Base-by-base conservation (phyloP, 2,888 invertebrate species). In the Orthonychiurus folsomi region DNA sequence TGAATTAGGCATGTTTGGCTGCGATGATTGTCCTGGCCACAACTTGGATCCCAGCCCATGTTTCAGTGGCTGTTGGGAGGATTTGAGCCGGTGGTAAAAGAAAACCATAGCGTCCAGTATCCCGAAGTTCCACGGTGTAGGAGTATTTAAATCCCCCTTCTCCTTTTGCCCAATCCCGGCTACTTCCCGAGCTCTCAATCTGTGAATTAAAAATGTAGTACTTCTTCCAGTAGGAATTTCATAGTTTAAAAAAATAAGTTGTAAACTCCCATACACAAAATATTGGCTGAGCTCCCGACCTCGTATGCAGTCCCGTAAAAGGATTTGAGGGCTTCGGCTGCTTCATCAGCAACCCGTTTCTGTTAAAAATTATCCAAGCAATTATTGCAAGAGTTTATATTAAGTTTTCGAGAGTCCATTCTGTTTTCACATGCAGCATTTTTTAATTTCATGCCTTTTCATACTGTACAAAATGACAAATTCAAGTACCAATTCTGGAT, bases 41-140 rank as follows among this genome's bases (percentile, higher is more conserved):
- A n/a, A 69, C 69, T 61, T 66, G 66, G 50, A 72, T 62, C 21
- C 70, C 72, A 21, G 65, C 63, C 69, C 68, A 72, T 3, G 70
- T 70, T 62, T 71, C 71, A 12, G 59, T 47, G 9, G 65, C 66
- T 1, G 70, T 70, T 2, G 75, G 75, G 18, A 73, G 56, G 27
- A 80, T 80, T 59, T 75, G 74, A 15, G 68, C 70, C 0, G 74
- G 62, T 0, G 80, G 80, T 1, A 80, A 72, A 5, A 78, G 61
- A 69, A 80, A 80, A 0, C 80, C 80, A 64, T 76, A 74, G 1
- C 64, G 55, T 2, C 79, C 79, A 0, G 73, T 76, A 67, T 79
- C 80, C 23, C 78, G 69, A 9, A 81, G 74, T 71, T 81, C 81
- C 5, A 80, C 72, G 0, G 79, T 79, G 74, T 80, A 81, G 12